Conservation (phyloP, 2,113 vertebrate genomes). For the Amazona guildingii region DNA sequence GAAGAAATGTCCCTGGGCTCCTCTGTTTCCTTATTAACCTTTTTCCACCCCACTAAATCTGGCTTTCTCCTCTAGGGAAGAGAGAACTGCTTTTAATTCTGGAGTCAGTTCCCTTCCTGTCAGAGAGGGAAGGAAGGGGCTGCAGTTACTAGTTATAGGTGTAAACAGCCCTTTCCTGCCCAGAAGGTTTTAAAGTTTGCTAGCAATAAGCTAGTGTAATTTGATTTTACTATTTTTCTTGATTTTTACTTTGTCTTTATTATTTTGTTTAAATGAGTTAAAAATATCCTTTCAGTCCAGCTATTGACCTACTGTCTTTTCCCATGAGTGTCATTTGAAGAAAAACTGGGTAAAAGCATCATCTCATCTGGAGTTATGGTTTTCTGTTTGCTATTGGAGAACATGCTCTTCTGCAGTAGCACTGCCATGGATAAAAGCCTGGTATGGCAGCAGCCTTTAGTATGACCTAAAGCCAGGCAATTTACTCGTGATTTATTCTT, state of each 20-base stretch:
- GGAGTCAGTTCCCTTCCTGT: background rate
- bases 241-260: background rate
- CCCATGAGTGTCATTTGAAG: background rate
- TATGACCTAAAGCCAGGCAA: background rate
- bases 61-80: background rate
- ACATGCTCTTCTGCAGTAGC: background rate
- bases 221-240: background rate
- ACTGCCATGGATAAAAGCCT: background rate
- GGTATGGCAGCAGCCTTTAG: background rate
- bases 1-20: background rate
- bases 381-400: background rate
- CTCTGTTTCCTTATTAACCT: background rate
- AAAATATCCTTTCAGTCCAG: background rate
- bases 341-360: constrained; percentile 9
- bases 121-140: background rate
- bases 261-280: background rate
- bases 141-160: background rate
- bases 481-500: background rate
- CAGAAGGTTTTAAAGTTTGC: background rate
- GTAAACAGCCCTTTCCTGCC: background rate
- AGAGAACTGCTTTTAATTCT: background rate
- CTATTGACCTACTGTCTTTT: background rate
- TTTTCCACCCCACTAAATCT: background rate
- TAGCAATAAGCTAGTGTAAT: background rate
- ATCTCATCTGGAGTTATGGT: background rate